Percentiles rank a stretch among this genome's conserved stretches.
Conservation (phyloP, 2,888 invertebrate genomes). For the Eristalinus aeneus region DNA sequence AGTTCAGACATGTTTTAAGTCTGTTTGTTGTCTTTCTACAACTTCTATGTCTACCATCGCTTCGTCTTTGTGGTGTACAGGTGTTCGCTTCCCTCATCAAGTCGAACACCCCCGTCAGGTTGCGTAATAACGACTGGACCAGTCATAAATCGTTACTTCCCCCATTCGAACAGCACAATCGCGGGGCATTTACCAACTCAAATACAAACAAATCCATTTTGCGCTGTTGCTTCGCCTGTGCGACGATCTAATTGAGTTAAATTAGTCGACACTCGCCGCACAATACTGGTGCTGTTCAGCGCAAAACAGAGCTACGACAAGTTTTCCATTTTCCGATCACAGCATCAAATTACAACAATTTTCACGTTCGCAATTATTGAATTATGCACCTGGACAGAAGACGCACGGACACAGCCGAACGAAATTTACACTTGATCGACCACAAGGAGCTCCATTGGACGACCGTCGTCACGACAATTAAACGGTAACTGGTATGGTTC, state of each 20-base stretch:
- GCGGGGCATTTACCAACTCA: neutral
- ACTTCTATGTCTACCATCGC: too few species aligned
- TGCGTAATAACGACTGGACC: neutral
- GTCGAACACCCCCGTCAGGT: neutral
- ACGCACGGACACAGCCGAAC: neutral
- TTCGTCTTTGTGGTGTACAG: too few species aligned
- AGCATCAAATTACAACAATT: constrained; percentile 35
- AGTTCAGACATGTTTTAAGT: too few species aligned
- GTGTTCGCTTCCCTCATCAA: neutral
- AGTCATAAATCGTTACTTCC: neutral
- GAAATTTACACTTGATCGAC: neutral
- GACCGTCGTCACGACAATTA: constrained; percentile 11
- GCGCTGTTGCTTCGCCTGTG: neutral
- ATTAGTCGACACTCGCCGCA: neutral
- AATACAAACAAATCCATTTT: neutral
- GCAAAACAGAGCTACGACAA: constrained; percentile 15
- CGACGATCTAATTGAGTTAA: constrained; percentile 4
- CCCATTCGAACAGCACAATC: neutral
- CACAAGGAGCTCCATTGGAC: constrained; percentile 7
- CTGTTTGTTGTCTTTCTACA: too few species aligned
- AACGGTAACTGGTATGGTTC: constrained; percentile 9
- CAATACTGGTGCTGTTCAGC: neutral
- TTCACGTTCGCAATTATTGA: constrained; percentile 38
- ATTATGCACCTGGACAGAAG: constrained; percentile 26
- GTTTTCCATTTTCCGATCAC: constrained; percentile 26